Evolutionary conservation across 2,113 vertebrate species (phyloP).

Genomic region (Charina bottae): DNA sequence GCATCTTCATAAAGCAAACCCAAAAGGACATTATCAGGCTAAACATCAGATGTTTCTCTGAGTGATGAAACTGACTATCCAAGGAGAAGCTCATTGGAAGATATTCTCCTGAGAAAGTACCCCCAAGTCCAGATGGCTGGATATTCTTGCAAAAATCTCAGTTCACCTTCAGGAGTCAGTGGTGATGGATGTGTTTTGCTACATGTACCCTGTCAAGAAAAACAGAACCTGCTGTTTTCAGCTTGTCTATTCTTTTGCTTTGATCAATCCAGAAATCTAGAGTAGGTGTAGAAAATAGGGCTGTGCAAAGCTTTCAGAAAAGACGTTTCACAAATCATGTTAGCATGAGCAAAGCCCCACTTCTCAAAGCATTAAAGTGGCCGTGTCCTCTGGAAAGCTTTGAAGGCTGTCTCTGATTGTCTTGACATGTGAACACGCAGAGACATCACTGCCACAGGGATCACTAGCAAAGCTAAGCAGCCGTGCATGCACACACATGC

Average conservation of each 20-base stretch:
- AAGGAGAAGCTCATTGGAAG: constrained; percentile 25
- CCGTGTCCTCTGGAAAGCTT: neutral
- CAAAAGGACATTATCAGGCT: constrained; percentile 22
- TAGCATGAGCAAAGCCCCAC: neutral
- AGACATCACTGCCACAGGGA: neutral
- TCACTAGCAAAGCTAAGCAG: neutral
- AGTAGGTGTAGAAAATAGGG: neutral
- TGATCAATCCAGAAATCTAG: neutral
- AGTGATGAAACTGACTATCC: constrained; percentile 10
- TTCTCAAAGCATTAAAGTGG: neutral
- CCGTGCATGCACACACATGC: no score
- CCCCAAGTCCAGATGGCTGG: constrained; percentile 26
- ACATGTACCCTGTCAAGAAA: neutral
- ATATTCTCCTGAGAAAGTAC: constrained; percentile 9
- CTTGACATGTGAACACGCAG: neutral
- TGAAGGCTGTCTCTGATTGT: neutral
- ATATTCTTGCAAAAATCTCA: constrained; percentile 31
- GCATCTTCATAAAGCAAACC: constrained; percentile 35
- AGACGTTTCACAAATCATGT: neutral
- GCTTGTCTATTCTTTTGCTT: neutral
- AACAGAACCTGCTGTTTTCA: constrained; percentile 1
- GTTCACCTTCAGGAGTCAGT: constrained; percentile 35
- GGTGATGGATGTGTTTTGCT: neutral
- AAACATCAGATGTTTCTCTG: constrained; percentile 25
- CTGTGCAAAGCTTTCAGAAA: neutral